A percentile compares a stretch with the other conserved stretches of the same genome.
These are phyloP conservation scores for Leptogaster cylindrica DNA, from an alignment of 2,888 invertebrate genomes.

Conservation along the genomic window DNA sequence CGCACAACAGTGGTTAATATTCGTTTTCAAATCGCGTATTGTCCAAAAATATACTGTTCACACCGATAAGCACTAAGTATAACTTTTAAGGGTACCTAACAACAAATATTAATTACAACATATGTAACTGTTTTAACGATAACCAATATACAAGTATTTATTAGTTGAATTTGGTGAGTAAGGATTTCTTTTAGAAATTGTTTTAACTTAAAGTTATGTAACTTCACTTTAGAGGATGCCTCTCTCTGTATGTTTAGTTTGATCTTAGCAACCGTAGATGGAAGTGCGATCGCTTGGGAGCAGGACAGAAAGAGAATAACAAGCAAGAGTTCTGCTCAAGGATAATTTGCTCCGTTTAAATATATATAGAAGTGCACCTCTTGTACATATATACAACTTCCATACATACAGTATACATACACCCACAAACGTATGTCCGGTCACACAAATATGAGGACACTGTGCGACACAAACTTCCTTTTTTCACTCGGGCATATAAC, in stretches of 20 bases:
- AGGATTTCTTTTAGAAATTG: background rate
- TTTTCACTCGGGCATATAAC: slow-evolving; percentile 34
- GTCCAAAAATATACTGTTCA: background rate
- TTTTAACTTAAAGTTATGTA: slow-evolving; percentile 38
- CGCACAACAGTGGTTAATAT: too few relatives aligned
- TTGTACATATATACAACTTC: slow-evolving; percentile 33
- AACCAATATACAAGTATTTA: slow-evolving; percentile 7
- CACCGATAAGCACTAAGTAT: background rate
- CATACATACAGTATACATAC: slow-evolving; percentile 22
- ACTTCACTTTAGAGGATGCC: slow-evolving; percentile 30
- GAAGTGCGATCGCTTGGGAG: slow-evolving; percentile 44
- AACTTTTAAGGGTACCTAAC: background rate
- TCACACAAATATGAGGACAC: slow-evolving; percentile 35
- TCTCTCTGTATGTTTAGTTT: slow-evolving; percentile 31
- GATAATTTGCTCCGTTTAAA: slow-evolving; percentile 40
- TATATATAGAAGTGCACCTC: slow-evolving; percentile 37
- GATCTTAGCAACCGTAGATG: slow-evolving; percentile 42
- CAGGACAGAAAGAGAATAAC: slow-evolving; percentile 45
- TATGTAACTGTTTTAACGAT: background rate
- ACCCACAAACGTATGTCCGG: slow-evolving; percentile 34
- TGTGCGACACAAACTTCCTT: slow-evolving; percentile 31
- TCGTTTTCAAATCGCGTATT: background rate
- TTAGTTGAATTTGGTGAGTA: background rate
- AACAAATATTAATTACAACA: background rate
- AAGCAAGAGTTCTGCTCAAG: slow-evolving; percentile 42